Conservation (phyloP, 2,797 vertebrate species). For the Menidia menidia region DNA sequence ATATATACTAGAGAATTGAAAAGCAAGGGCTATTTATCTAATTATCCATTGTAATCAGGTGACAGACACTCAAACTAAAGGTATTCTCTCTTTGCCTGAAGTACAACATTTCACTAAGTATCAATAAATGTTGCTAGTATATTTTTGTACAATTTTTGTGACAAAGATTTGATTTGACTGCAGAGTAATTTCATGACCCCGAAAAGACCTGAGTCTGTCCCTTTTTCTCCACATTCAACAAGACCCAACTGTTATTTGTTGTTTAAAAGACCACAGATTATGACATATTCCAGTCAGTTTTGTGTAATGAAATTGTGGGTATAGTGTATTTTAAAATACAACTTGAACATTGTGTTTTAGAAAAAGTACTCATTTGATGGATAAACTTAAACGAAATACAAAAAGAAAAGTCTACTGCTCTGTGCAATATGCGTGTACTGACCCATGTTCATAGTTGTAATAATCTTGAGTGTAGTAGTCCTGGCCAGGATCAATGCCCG, state of each 20-base stretch:
- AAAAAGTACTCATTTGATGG: too few relatives aligned
- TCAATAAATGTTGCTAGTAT: neutral
- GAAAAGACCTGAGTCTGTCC: neutral
- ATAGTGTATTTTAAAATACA: too few relatives aligned
- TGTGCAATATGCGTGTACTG: conserved; percentile 39
- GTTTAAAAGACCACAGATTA: neutral
- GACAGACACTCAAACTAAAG: neutral
- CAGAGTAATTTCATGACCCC: too few relatives aligned
- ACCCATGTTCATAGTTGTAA: conserved; percentile 98
- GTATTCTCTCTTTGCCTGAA: too few relatives aligned
- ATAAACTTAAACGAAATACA: too few relatives aligned
- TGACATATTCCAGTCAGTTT: too few relatives aligned
- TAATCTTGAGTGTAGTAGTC: conserved; percentile 97
- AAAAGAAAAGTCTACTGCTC: too few relatives aligned
- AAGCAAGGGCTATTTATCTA: too few relatives aligned
- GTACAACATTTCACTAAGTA: neutral
- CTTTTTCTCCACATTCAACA: neutral
- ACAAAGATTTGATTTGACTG: neutral
- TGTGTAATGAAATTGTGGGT: too few relatives aligned
- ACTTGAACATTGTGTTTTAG: too few relatives aligned
- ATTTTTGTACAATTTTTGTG: neutral
- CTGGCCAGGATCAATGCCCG: conserved; percentile 96
- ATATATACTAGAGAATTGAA: neutral
- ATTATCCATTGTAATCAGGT: neutral
- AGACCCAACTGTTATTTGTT: neutral